These are phyloP conservation scores for Xanthorhoe designata DNA, from an alignment of 2,888 invertebrate genomes.

Conservation along the genomic window DNA sequence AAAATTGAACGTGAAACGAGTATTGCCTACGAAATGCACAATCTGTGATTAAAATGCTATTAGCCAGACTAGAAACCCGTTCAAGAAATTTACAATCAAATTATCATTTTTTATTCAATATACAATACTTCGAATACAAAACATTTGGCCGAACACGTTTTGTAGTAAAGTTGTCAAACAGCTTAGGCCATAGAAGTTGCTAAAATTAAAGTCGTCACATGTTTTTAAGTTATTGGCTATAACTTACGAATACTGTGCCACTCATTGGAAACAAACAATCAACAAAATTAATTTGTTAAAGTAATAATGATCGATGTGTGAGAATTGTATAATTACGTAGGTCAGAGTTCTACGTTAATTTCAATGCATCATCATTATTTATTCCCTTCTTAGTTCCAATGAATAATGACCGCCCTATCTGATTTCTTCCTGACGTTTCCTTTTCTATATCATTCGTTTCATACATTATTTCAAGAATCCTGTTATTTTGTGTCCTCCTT, in stretches of 20 bases:
- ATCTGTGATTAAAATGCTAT: not conserved
- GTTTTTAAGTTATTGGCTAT: conserved; percentile 20
- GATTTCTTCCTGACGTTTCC: too few species aligned
- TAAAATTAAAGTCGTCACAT: not conserved
- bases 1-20: not conserved
- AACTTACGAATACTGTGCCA: conserved; percentile 2
- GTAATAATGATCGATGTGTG: conserved; percentile 3
- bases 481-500: not conserved
- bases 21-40: not conserved
- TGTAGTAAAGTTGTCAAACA: conserved; percentile 27
- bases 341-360: too few species aligned
- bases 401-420: too few species aligned
- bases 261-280: conserved; percentile 12
- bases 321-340: too few species aligned
- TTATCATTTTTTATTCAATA: not conserved
- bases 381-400: too few species aligned
- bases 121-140: not conserved
- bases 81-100: not conserved
- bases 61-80: not conserved
- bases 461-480: not conserved
- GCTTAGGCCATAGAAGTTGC: not conserved
- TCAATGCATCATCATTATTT: too few species aligned
- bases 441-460: too few species aligned
- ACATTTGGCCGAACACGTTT: conserved; percentile 23
- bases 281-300: conserved; percentile 21